Conservation (phyloP, 2,888 invertebrate genomes). For the Scaptodrosophila latifasciaeformis region DNA sequence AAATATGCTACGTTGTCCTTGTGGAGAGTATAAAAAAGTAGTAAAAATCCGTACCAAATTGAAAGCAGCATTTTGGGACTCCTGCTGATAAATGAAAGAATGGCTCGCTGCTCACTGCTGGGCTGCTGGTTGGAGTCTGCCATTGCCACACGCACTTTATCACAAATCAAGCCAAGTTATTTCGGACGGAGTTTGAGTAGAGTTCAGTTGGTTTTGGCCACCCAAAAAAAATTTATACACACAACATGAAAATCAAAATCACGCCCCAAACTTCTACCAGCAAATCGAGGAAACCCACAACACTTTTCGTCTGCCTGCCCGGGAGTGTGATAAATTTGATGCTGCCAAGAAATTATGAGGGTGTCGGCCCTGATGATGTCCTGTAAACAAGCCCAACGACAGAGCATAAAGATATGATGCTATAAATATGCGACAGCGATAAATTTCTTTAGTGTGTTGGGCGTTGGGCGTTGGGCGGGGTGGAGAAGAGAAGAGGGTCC, state of each 20-base stretch:
- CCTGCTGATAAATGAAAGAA: slow-evolving; percentile 53
- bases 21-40: slow-evolving; percentile 27
- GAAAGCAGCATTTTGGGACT: slow-evolving; percentile 55
- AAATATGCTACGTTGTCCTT: no score
- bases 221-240: slow-evolving; percentile 20
- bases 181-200: no score
- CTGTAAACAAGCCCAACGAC: slow-evolving; percentile 47
- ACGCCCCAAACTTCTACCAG: slow-evolving; percentile 35
- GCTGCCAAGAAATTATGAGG: slow-evolving; percentile 63
- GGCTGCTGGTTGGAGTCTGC: slow-evolving; percentile 9
- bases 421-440: slow-evolving; percentile 62
- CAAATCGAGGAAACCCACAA: no score
- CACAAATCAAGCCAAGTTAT: slow-evolving; percentile 66
- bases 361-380: slow-evolving; percentile 66
- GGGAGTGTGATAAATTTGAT: slow-evolving; percentile 60
- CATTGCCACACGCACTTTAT: slow-evolving; percentile 55
- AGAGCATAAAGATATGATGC: slow-evolving; percentile 45
- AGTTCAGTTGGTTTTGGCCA: slow-evolving; percentile 15
- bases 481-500: neutral
- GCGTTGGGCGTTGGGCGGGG: no score
- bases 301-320: slow-evolving; percentile 33
- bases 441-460: slow-evolving; percentile 43
- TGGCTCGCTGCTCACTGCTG: slow-evolving; percentile 9
- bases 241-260: slow-evolving; percentile 41
- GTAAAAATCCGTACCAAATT: slow-evolving; percentile 55